These are phyloP conservation scores for Xanthia togata DNA, from an alignment of 2,888 invertebrate genomes.

Conservation along the genomic window DNA sequence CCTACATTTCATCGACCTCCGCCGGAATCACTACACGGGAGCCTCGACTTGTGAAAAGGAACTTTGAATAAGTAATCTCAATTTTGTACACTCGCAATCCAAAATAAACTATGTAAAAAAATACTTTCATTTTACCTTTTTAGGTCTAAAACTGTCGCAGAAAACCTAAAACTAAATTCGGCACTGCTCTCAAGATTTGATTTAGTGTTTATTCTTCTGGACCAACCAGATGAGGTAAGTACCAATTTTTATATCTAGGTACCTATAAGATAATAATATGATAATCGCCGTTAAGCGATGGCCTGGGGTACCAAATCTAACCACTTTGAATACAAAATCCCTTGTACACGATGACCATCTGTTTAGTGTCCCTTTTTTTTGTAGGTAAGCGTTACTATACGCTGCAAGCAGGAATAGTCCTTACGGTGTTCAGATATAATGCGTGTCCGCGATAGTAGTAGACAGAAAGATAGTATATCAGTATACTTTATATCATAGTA, in stretches of 20 bases:
- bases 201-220: conserved; percentile 96
- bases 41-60: neutral
- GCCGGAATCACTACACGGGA: neutral
- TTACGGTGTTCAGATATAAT: no score
- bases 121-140: conserved; percentile 59
- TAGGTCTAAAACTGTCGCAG: conserved; percentile 95
- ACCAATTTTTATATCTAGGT: conserved; percentile 23
- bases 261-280: neutral
- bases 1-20: neutral
- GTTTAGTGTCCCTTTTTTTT: no score
- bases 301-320: no score
- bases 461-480: no score
- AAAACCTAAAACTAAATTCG: conserved; percentile 96
- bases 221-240: conserved; percentile 96
- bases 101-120: neutral
- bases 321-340: no score
- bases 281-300: neutral
- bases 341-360: no score
- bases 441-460: no score
- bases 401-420: no score
- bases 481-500: no score
- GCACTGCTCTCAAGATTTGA: conserved; percentile 98
- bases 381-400: no score
- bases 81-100: neutral
- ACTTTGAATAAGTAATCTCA: neutral